Percentiles rank a stretch among this genome's conserved stretches.
Conservation (phyloP, 2,888 invertebrate species). For the Gari tellinella region DNA sequence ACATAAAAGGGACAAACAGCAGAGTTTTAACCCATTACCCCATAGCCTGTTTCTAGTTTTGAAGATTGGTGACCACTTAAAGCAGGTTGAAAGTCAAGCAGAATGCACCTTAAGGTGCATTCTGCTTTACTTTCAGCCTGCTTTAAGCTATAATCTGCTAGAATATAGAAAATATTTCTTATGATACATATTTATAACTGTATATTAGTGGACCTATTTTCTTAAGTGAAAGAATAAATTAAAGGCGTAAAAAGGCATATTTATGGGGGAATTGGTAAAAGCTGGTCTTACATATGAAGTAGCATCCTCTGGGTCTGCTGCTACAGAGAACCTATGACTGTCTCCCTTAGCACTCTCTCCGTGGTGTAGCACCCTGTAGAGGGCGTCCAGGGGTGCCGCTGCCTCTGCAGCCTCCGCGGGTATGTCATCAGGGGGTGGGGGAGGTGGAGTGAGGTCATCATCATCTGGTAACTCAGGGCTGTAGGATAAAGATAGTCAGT, state of each 20-base stretch:
- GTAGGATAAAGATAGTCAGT: background rate
- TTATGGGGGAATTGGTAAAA: constrained; percentile 65
- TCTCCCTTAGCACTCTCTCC: constrained; percentile 81
- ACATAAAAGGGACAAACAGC: background rate
- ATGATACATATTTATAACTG: too few species aligned
- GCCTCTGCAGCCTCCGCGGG: constrained; percentile 78
- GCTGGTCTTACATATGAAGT: constrained; percentile 62
- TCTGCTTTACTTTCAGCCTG: too few species aligned
- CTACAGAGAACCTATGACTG: constrained; percentile 81
- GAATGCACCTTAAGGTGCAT: too few species aligned
- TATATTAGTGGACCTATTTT: too few species aligned
- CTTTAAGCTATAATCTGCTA: too few species aligned
- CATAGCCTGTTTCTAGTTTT: too few species aligned
- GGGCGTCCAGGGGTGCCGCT: constrained; percentile 76
- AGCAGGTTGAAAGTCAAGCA: too few species aligned
- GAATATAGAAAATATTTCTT: too few species aligned
- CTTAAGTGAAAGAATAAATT: too few species aligned
- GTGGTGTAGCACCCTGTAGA: constrained; percentile 81
- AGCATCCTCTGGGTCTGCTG: constrained; percentile 81
- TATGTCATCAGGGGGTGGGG: constrained; percentile 72
- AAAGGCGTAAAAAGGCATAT: too few species aligned
- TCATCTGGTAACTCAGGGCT: constrained; percentile 69
- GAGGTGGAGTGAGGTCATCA: constrained; percentile 33
- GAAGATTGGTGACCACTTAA: too few species aligned
- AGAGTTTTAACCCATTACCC: too few species aligned